Conservation (phyloP, 2,113 vertebrate genomes). For the Chroicocephalus ridibundus region DNA sequence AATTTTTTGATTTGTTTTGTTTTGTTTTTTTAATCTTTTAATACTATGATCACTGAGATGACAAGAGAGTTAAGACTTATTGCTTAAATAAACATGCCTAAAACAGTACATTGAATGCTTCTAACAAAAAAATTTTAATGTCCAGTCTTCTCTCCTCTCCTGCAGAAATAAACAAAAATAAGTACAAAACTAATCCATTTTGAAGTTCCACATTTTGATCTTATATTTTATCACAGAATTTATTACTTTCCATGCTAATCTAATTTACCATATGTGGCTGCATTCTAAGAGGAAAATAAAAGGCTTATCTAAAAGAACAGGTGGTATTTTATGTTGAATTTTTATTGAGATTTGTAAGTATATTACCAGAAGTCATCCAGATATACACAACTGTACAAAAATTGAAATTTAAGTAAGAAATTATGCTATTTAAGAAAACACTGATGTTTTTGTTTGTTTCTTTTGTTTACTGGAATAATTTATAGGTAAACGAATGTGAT, state of each 20-base stretch:
- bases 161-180: not conserved
- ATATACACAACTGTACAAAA: not conserved
- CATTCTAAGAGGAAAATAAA: constrained; percentile 1
- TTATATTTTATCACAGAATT: not conserved
- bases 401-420: not conserved
- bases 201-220: not conserved
- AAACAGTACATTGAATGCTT: not conserved
- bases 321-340: not conserved
- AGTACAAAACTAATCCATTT: not conserved
- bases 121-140: not conserved
- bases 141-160: not conserved
- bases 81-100: not conserved
- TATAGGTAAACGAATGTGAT: not conserved
- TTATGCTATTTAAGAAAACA: not conserved
- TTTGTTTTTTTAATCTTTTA: not conserved
- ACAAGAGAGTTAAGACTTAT: not conserved
- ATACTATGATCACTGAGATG: not conserved
- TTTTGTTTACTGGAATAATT: not conserved
- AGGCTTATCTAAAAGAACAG: constrained; percentile 26
- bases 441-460: accelerated
- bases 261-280: not conserved
- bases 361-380: not conserved
- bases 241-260: not conserved
- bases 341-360: not conserved
- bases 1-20: not conserved